Base-by-base conservation (phyloP, 2,797 vertebrate genomes). In the Propithecus deckenii region DNA sequence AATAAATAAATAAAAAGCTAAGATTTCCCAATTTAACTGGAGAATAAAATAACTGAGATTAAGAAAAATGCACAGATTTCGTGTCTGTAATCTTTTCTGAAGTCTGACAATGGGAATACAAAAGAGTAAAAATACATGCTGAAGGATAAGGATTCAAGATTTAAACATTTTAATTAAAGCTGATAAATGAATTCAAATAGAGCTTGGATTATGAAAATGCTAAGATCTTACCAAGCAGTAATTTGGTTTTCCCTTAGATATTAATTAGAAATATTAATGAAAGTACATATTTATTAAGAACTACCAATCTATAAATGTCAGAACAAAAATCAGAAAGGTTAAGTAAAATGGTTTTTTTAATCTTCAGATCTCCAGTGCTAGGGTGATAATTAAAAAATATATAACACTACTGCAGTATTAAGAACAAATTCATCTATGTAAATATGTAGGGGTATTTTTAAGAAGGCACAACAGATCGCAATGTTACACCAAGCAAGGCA, bases 341-440 rank as follows among this genome's bases (percentile, higher is more conserved):
- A 97, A 97, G 97, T 93, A 95, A 92, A 96, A 97, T 97, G 22
- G 3, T 23, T 35, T 50, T 52, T 78, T 78, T 1, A 50, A 38
- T 79, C 23, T 97, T 91, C 92, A 89, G 93, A 96, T 89, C 96
- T 97, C 95, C 96, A 94, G 94, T 96, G 84, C 95, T 2, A 97
- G 80, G 90, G 4, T 96, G 96, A 80, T 96, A 97, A 93, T 94
- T 89, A 97, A 98, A 97, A 98, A 98, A 98, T 96, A 97, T 97
- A 97, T 10, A 98, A 97, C 97, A 97, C 97, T 96, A 97, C 97
- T 97, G 96, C 75, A 95, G 32, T 84, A n/a, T 48, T 84, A 65
- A 84, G 41, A 65, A 65, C 13, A 35, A 65, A 65, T 28, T 41
- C 4, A 86, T 32, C 67, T 72, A 57, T 20, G 25, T 72, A 30